These are phyloP conservation scores for Salarias fasciatus DNA, from an alignment of 2,797 vertebrate genomes.

Conservation along the genomic window DNA sequence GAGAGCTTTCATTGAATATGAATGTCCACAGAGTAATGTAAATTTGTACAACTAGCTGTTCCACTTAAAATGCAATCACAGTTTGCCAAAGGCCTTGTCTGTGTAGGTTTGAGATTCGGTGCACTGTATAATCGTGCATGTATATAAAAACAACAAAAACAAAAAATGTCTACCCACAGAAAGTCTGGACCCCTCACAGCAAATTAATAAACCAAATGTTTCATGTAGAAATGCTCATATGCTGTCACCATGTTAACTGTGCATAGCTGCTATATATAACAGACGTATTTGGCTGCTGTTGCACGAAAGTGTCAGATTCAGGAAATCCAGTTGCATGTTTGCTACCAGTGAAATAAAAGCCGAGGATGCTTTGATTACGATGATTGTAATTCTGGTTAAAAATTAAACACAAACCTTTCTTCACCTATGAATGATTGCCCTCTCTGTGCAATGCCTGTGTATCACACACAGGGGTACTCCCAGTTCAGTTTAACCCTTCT, in stretches of 20 bases:
- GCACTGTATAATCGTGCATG: no score
- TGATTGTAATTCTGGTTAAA: conserved; percentile 26
- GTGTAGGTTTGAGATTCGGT: neutral
- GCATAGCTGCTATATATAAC: conserved; percentile 26
- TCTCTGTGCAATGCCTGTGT: conserved; percentile 44
- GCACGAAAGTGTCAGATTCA: conserved; percentile 38
- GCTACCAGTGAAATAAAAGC: conserved; percentile 12
- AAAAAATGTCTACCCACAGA: neutral
- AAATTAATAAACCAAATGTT: no score
- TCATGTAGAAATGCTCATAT: conserved; percentile 9
- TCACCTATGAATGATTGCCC: conserved; percentile 51
- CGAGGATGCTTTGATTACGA: conserved; percentile 5
- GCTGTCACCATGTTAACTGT: conserved; percentile 41
- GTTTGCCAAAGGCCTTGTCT: conserved; percentile 8
- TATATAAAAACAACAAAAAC: no score
- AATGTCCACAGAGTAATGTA: conserved; percentile 5
- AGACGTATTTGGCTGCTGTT: conserved; percentile 32
- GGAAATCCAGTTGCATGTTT: conserved; percentile 28
- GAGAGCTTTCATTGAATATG: conserved; percentile 13
- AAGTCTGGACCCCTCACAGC: no score
- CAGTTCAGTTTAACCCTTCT: conserved; percentile 52
- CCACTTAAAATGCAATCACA: neutral
- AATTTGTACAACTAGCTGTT: neutral
- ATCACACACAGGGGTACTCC: conserved; percentile 56
- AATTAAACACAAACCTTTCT: conserved; percentile 30